These are phyloP conservation scores for Leptinotarsa juncta DNA, from an alignment of 2,888 invertebrate species.

Conservation along the genomic window DNA sequence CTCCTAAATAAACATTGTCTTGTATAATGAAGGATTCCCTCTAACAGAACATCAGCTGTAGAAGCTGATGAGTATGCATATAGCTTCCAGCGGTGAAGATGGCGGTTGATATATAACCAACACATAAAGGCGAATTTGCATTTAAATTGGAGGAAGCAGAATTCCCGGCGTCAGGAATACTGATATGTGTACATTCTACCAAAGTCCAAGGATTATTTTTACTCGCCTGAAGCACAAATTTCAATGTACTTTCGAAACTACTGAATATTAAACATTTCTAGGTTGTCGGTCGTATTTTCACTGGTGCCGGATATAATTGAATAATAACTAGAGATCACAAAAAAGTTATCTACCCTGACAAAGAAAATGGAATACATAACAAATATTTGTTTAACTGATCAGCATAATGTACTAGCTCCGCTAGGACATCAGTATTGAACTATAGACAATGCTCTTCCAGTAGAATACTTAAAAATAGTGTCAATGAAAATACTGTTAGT, in stretches of 20 bases:
- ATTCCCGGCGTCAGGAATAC: constrained; percentile 33
- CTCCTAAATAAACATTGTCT: not conserved
- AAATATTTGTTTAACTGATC: no score
- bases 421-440: no score
- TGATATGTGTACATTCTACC: constrained; percentile 21
- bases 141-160: constrained; percentile 41
- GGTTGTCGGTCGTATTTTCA: not conserved
- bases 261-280: constrained; percentile 23
- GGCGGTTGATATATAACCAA: constrained; percentile 43
- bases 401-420: no score
- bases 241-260: constrained; percentile 3
- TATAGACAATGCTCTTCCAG: no score
- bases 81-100: constrained; percentile 37
- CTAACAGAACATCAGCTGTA: constrained; percentile 9
- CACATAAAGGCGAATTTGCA: constrained; percentile 43
- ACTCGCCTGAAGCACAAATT: constrained; percentile 2
- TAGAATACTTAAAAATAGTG: no score
- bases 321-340: no score
- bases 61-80: constrained; percentile 34
- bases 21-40: not conserved
- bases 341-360: no score
- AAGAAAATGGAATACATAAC: no score
- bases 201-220: constrained; percentile 25
- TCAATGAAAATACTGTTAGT: no score
- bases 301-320: not conserved